Percentiles rank a stretch among this genome's conserved stretches.
Conservation (phyloP, 1,140 invertebrate species). For the Bathynomus jamesi region DNA sequence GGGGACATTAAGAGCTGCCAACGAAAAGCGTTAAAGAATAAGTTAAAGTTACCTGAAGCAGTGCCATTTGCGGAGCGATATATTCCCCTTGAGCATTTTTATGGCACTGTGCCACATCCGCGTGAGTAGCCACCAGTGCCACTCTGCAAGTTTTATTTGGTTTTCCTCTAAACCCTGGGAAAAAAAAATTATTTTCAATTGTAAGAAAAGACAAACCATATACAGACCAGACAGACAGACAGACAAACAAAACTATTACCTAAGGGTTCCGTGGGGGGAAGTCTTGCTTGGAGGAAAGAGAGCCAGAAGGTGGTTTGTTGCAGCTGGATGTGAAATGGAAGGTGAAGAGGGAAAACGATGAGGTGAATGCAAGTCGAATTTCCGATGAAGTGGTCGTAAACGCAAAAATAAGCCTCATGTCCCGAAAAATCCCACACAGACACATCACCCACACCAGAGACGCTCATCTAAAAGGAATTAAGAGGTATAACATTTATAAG, state of each 20-base stretch:
- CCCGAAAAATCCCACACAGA: conserved; percentile 77
- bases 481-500: background rate
- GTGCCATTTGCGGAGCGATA: conserved; percentile 51
- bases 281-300: conserved; percentile 64
- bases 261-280: conserved; percentile 58
- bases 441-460: conserved; percentile 52
- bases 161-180: conserved; percentile 51
- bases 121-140: conserved; percentile 59
- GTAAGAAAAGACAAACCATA: background rate
- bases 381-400: conserved; percentile 69
- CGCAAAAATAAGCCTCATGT: conserved; percentile 65
- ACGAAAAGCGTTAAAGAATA: no score
- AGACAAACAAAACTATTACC: conserved; percentile 45
- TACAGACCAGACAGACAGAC: background rate
- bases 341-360: conserved; percentile 64
- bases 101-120: conserved; percentile 50
- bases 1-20: no score
- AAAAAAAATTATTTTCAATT: conserved; percentile 3
- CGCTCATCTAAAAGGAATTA: conserved; percentile 46
- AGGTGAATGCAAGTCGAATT: conserved; percentile 60
- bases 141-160: conserved; percentile 48
- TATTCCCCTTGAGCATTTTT: conserved; percentile 52
- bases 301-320: conserved; percentile 73
- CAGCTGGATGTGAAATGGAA: conserved; percentile 61
- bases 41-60: conserved; percentile 45